A percentile compares a stretch with the other conserved stretches of the same genome.
phyloP scores from a whole-genome alignment of 2,113 vertebrate species.

The Cyanistes caeruleus region DNA sequence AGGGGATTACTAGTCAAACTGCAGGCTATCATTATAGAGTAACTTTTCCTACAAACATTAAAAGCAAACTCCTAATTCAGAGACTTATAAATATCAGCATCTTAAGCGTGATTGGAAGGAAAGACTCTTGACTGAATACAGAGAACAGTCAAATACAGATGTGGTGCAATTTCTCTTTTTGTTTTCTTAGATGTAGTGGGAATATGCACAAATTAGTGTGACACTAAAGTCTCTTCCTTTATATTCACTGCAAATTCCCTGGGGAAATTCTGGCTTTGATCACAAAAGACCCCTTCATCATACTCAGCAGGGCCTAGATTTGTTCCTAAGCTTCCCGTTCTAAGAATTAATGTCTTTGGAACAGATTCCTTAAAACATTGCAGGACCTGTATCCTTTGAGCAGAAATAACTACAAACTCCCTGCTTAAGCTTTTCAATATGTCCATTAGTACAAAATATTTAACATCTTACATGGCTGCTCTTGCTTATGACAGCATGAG shows the following conservation, averaged over 20 bases:
- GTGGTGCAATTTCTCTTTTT: not conserved
- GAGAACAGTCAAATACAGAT: not conserved
- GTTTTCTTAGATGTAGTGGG: not conserved
- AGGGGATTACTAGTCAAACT: slow-evolving; percentile 37
- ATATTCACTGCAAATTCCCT: not conserved
- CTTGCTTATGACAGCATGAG: not conserved
- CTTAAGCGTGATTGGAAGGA: not conserved
- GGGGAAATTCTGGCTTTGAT: not conserved
- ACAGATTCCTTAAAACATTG: not conserved
- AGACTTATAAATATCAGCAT: slow-evolving; percentile 16
- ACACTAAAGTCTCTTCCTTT: not conserved
- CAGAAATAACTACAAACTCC: not conserved
- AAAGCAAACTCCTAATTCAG: slow-evolving; percentile 40
- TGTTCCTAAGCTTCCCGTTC: not conserved
- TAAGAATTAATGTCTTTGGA: not conserved
- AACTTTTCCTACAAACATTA: slow-evolving; percentile 15
- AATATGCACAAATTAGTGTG: not conserved
- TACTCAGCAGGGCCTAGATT: not conserved
- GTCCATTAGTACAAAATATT: not conserved
- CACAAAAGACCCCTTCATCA: not conserved
- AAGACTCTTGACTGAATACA: not conserved
- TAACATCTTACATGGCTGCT: not conserved
- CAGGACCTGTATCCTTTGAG: not conserved
- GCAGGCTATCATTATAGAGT: not conserved
- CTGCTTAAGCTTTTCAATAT: not conserved